Evolutionary conservation across 2,113 vertebrate genomes (phyloP).

Genomic region (Gallinago jamesoni): DNA sequence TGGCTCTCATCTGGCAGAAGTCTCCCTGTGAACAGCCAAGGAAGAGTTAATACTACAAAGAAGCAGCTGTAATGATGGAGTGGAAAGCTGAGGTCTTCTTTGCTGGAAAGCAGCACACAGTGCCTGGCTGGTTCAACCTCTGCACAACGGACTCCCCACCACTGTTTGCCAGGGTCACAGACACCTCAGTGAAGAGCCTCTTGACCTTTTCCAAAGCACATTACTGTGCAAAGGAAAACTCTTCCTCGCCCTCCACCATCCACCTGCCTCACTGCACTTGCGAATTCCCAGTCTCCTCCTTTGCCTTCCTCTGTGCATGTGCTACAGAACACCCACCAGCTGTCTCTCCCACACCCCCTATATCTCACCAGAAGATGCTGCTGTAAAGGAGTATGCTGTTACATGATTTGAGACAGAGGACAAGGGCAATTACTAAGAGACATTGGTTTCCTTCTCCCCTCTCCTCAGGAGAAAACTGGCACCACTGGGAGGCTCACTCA

Average conservation of each 20-base stretch:
- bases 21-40: neutral
- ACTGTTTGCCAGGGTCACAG: neutral
- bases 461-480: neutral
- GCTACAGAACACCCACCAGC: neutral
- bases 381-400: neutral
- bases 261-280: neutral
- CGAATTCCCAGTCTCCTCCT: neutral
- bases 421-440: neutral
- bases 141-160: neutral
- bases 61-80: neutral
- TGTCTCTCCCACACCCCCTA: neutral
- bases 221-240: neutral
- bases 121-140: neutral
- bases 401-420: neutral
- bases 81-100: neutral
- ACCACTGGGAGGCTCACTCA: neutral
- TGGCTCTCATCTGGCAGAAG: slow-evolving; percentile 14
- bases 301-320: neutral
- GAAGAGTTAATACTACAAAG: neutral
- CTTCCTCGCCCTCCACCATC: neutral
- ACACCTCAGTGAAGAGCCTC: neutral
- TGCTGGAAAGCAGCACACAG: neutral
- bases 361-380: neutral
- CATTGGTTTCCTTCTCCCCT: neutral
- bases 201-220: neutral